Evolutionary conservation across 2,797 vertebrate genomes (phyloP).

Genomic region (Eidolon dupreanum): DNA sequence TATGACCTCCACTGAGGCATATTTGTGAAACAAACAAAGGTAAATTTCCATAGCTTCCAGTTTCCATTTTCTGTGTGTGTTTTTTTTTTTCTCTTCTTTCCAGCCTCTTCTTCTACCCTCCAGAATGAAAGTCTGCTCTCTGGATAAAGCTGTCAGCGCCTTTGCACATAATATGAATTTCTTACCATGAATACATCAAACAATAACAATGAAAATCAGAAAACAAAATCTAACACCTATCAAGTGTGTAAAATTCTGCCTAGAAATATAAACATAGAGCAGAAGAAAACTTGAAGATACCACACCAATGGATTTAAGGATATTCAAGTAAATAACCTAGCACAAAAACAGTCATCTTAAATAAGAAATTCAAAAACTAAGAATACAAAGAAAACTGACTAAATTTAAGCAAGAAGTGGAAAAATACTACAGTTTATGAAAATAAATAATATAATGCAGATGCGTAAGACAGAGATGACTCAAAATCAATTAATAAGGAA

Average conservation of each 20-base stretch:
- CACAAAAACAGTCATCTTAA: not conserved
- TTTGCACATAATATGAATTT: not conserved
- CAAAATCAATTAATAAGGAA: not conserved
- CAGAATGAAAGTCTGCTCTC: not conserved
- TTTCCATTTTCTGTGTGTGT: not conserved
- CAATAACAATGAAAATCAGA: not conserved
- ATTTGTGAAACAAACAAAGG: not conserved
- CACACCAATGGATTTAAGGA: not conserved
- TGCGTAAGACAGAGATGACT: not conserved
- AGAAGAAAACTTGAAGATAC: not conserved
- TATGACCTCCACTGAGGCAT: not conserved
- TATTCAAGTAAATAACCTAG: not conserved
- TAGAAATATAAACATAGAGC: not conserved
- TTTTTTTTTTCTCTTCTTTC: not conserved
- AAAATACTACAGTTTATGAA: not conserved
- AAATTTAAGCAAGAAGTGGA: not conserved
- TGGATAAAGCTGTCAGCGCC: not conserved
- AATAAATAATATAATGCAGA: not conserved
- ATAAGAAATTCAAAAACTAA: not conserved
- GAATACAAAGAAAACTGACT: not conserved
- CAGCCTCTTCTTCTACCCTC: not conserved
- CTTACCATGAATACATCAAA: not conserved
- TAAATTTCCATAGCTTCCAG: not conserved
- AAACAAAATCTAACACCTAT: not conserved
- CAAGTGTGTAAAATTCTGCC: not conserved